Evolutionary conservation across 2,113 vertebrate genomes (phyloP).

Genomic region (Caretta caretta): DNA sequence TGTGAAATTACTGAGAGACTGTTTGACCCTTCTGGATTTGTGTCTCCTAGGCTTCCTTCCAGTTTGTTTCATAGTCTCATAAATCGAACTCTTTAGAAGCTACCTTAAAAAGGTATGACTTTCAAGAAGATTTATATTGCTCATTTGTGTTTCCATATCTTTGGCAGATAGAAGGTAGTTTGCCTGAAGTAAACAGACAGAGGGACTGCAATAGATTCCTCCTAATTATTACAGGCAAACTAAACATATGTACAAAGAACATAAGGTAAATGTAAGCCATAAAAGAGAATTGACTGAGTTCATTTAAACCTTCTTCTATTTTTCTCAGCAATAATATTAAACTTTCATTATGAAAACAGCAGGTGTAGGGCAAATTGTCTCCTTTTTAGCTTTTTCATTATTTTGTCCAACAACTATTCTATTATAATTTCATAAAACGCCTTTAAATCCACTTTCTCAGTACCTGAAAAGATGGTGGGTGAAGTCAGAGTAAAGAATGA

Average conservation of each 20-base stretch:
- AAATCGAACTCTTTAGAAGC: neutral
- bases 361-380: neutral
- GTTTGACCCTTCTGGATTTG: neutral
- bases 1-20: neutral
- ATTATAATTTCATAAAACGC: neutral
- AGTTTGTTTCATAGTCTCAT: slow-evolving; percentile 10
- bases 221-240: slow-evolving; percentile 2
- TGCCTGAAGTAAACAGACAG: neutral
- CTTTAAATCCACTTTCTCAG: neutral
- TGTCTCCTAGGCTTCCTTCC: neutral
- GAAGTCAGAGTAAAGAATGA: rapidly evolving
- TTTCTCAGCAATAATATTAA: neutral
- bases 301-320: neutral
- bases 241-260: neutral
- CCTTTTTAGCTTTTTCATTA: neutral
- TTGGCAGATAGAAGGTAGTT: neutral
- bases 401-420: neutral
- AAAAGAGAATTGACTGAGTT: neutral
- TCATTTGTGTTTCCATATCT: slow-evolving; percentile 27
- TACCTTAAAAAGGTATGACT: neutral
- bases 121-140: slow-evolving; percentile 35
- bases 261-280: neutral
- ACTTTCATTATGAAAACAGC: neutral
- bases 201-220: neutral
- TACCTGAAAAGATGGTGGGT: rapidly evolving